Evolutionary conservation across 2,888 invertebrate genomes (phyloP).

Genomic region (Agonopterix arenella): DNA sequence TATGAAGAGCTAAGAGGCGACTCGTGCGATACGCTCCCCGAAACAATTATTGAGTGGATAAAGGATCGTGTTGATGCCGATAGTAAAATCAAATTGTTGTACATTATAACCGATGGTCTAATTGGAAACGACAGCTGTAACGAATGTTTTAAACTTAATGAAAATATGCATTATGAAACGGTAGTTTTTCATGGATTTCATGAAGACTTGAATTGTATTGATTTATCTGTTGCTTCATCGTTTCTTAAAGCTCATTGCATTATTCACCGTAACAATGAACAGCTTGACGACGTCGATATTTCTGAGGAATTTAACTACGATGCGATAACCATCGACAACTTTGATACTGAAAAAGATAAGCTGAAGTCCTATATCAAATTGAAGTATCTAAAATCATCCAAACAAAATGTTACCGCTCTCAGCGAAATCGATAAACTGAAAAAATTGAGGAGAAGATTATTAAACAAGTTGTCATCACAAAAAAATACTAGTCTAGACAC

Average conservation of each 20-base stretch:
- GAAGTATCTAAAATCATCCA: constrained; percentile 23
- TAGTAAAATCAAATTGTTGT: constrained; percentile 23
- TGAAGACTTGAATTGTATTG: constrained; percentile 5
- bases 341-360: constrained; percentile 21
- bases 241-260: constrained; percentile 26
- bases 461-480: constrained; percentile 14
- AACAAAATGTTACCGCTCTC: constrained; percentile 16
- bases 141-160: constrained; percentile 19
- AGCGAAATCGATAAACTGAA: constrained; percentile 30
- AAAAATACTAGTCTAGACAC: constrained; percentile 13
- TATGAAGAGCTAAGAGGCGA: constrained; percentile 2
- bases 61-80: constrained; percentile 10
- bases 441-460: constrained; percentile 21
- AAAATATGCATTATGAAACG: constrained; percentile 24
- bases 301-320: constrained; percentile 29
- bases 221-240: constrained; percentile 26
- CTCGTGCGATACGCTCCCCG: constrained; percentile 12
- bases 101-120: constrained; percentile 30
- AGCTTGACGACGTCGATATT: constrained; percentile 23
- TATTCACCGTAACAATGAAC: constrained; percentile 24
- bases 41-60: constrained; percentile 6
- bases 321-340: constrained; percentile 25
- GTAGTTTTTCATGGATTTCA: constrained; percentile 27
- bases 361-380: constrained; percentile 33
- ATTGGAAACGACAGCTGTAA: constrained; percentile 3